A percentile compares a stretch with the other conserved stretches of the same genome.
These are phyloP conservation scores for Matsumyia berberina DNA, from an alignment of 2,888 invertebrate genomes.

Conservation along the genomic window DNA sequence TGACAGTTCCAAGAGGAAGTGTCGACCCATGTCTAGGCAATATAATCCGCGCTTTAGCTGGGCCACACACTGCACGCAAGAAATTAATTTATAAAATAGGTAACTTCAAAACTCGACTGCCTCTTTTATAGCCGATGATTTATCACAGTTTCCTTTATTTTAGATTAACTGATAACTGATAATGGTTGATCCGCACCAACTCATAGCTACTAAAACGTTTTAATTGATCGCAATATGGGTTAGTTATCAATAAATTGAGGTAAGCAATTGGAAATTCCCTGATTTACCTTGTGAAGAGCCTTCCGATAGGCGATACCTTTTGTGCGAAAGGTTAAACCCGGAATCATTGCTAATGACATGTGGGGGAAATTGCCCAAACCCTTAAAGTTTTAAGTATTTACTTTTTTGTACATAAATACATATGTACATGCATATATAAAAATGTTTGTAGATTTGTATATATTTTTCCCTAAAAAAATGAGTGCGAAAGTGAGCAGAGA, in stretches of 20 bases:
- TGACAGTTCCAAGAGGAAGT: conserved; percentile 75
- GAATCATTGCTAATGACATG: conserved; percentile 24
- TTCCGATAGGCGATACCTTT: conserved; percentile 14
- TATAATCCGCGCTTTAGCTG: conserved; percentile 29
- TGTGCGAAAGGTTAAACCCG: conserved; percentile 39
- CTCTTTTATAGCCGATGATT: conserved; percentile 78
- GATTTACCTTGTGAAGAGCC: conserved; percentile 45
- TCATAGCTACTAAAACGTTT: conserved; percentile 25
- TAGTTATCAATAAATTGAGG: conserved; percentile 47
- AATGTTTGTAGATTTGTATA: too few species aligned
- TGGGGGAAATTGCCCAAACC: background rate
- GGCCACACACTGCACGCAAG: conserved; percentile 19
- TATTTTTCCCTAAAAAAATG: too few species aligned
- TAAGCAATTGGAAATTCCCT: conserved; percentile 61
- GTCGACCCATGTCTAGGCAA: conserved; percentile 71
- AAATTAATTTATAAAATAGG: conserved; percentile 73
- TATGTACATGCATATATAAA: too few species aligned
- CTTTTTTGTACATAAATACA: too few species aligned
- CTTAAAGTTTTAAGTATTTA: background rate
- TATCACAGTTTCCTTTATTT: conserved; percentile 49
- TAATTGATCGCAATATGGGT: conserved; percentile 53
- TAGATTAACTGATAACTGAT: conserved; percentile 66
- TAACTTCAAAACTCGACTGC: conserved; percentile 54
- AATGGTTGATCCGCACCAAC: conserved; percentile 55
- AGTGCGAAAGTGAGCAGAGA: too few species aligned